phyloP scores from a whole-genome alignment of 2,888 invertebrate species.

The Pammene fasciana region DNA sequence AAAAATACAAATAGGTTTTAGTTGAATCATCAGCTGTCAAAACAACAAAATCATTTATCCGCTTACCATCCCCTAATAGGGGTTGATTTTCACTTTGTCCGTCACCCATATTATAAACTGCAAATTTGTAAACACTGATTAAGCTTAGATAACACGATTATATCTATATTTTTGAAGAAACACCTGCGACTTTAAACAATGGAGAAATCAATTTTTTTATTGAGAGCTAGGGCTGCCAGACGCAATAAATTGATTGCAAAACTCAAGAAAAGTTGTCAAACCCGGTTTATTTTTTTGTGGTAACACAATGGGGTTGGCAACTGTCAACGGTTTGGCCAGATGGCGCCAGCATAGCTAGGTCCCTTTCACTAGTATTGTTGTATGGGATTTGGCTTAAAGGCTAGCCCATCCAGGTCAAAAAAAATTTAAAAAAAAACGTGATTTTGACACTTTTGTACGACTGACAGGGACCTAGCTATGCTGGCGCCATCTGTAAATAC shows the following conservation, averaged over 20 bases:
- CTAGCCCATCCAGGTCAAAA: too few relatives aligned
- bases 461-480: too few relatives aligned
- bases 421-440: too few relatives aligned
- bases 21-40: conserved; percentile 80
- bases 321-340: too few relatives aligned
- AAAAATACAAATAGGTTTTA: conserved; percentile 58
- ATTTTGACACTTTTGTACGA: too few relatives aligned
- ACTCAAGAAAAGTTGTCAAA: background rate
- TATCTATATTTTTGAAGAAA: conserved; percentile 28
- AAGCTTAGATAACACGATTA: conserved; percentile 8
- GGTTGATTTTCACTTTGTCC: conserved; percentile 86
- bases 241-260: conserved; percentile 1
- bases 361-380: too few relatives aligned
- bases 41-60: conserved; percentile 57
- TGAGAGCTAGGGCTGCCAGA: conserved; percentile 29
- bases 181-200: conserved; percentile 36
- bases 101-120: conserved; percentile 82
- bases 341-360: too few relatives aligned
- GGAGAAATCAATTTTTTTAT: conserved; percentile 42
- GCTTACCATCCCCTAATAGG: conserved; percentile 79
- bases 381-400: too few relatives aligned
- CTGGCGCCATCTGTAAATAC: too few relatives aligned
- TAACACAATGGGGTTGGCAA: background rate
- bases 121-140: conserved; percentile 27
- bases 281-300: conserved; percentile 2